Base-by-base conservation (phyloP, 2,113 vertebrate species). In the Trichechus manatus region DNA sequence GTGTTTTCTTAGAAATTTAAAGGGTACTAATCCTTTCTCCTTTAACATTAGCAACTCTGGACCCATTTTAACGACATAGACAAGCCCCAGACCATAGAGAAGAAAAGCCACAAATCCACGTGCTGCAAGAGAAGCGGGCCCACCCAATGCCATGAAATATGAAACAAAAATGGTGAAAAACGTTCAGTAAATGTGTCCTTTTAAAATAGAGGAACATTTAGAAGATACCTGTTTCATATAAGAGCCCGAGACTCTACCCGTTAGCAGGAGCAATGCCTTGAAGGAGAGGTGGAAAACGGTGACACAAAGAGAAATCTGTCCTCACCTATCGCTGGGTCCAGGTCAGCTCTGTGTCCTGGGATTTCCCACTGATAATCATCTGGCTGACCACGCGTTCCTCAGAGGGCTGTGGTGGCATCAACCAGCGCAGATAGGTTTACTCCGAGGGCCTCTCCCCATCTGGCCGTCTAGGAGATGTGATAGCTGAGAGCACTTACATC, bases 1-100 rank as follows among this genome's bases (percentile, higher is more conserved):
- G 8, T 89, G 3, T 50, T 96, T 96, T 82, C 63, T 87, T 84
- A 80, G 81, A 82, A 59, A 95, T 39, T 94, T 80, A 31, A 53
- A 80, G 36, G 22, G 11, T 17, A 36, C 2, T 79, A 27, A 78
- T 50, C 13, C 89, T 82, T 91, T 36, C 11, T 82, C 33, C 83
- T 72, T 44, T 66, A 13, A 66, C 22, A 61, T 9, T 53, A 20
- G 44, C 27, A 93, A 44, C 15, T 77, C 75, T 74, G 63, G 50
- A 56, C 9, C 56, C 20, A 63, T 83, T 85, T 82, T 78, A 50
- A 25, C 56, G 56, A 36, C 1, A 70, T 53, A 86, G 25, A 6
- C 25, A 80, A 79, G 56, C 14, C 31, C 25, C 20, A 47, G n/a
- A 78, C 0, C 31, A 72, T 72, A 53, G 33, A 86, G 72, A n/a